phyloP scores from a whole-genome alignment of 1,140 invertebrate genomes.

The Heliothis virescens region DNA sequence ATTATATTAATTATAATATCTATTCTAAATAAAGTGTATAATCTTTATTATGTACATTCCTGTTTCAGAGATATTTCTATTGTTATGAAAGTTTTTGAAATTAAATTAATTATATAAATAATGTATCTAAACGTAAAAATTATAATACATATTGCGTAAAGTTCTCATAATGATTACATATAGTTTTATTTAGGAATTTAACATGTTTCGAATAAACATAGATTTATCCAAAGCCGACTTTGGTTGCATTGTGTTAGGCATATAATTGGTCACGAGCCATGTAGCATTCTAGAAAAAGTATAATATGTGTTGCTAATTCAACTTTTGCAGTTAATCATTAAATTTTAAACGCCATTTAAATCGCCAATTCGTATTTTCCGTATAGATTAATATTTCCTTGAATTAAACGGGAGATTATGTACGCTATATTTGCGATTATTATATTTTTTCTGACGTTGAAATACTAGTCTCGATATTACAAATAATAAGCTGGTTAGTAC shows the following conservation, averaged over 20 bases:
- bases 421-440: conserved; percentile 4
- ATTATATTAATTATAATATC: conserved; percentile 44
- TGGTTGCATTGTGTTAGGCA: not conserved
- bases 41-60: conserved; percentile 59
- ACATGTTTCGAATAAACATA: not conserved
- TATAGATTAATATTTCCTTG: conserved; percentile 4
- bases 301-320: not conserved
- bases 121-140: conserved; percentile 23
- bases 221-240: not conserved
- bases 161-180: conserved; percentile 21
- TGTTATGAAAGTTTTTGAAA: conserved; percentile 41
- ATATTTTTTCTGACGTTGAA: not conserved
- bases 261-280: not conserved
- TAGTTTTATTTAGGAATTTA: conserved; percentile 17
- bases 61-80: conserved; percentile 53
- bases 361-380: not conserved
- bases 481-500: not conserved
- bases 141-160: conserved; percentile 23
- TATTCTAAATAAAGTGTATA: conserved; percentile 37
- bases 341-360: not conserved
- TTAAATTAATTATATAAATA: conserved; percentile 22
- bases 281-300: not conserved
- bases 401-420: not conserved
- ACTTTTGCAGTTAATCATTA: not conserved
- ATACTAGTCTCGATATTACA: not conserved